phyloP scores from a whole-genome alignment of 2,113 vertebrate genomes.

The Lanius collurio region DNA sequence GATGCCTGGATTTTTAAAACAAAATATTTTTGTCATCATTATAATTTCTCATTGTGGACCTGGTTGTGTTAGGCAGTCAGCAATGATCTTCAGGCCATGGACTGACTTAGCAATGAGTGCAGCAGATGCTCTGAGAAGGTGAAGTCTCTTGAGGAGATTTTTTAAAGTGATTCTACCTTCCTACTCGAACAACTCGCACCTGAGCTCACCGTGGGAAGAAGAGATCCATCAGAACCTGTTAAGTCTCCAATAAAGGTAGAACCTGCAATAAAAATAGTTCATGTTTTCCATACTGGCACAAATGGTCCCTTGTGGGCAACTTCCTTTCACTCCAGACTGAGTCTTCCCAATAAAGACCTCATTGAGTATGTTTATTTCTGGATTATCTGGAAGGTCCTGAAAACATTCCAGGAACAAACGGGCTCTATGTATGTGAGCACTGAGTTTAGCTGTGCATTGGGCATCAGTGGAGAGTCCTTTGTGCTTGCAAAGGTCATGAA shows the following conservation, averaged over 20 bases:
- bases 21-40: background rate
- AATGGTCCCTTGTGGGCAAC: background rate
- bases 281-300: background rate
- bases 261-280: background rate
- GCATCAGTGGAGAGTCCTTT: background rate
- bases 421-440: background rate
- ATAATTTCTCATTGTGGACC: background rate
- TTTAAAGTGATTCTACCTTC: background rate
- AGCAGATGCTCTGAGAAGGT: background rate
- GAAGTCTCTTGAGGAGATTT: background rate
- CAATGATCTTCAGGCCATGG: background rate
- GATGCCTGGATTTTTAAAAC: background rate
- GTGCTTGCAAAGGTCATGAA: background rate
- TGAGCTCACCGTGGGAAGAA: background rate
- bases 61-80: background rate
- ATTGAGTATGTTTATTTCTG: background rate
- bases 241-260: background rate
- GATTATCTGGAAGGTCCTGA: background rate
- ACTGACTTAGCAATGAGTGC: background rate
- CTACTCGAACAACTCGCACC: background rate
- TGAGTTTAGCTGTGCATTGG: background rate
- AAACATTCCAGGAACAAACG: background rate
- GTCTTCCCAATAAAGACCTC: background rate
- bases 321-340: background rate
- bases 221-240: background rate